phyloP scores from a whole-genome alignment of 2,113 vertebrate species.

The Misgurnus anguillicaudatus region DNA sequence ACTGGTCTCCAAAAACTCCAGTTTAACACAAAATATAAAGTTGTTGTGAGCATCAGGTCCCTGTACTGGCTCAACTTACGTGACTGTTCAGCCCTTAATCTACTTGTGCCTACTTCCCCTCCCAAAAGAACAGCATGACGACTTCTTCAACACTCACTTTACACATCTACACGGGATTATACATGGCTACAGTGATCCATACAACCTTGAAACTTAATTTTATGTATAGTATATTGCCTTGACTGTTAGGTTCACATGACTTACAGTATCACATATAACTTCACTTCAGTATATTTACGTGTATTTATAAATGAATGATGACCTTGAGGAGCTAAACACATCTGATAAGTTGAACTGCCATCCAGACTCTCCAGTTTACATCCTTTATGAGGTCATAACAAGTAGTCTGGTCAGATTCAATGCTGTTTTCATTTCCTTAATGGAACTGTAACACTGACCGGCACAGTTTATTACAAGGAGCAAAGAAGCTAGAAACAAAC shows the following conservation, averaged over 20 bases:
- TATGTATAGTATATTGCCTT: neutral
- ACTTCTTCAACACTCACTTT: conserved; percentile 23
- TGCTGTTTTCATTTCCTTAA: conserved; percentile 66
- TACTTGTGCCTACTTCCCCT: conserved; percentile 16
- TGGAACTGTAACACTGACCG: conserved; percentile 56
- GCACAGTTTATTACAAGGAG: conserved; percentile 53
- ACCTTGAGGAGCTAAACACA: neutral
- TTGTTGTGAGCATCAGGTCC: neutral
- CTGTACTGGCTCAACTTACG: neutral
- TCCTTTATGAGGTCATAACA: conserved; percentile 62
- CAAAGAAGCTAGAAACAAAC: neutral
- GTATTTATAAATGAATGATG: no score
- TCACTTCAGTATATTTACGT: neutral
- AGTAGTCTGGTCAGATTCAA: conserved; percentile 52
- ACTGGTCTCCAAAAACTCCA: no score
- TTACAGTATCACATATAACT: no score
- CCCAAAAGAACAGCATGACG: conserved; percentile 35
- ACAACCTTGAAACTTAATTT: neutral
- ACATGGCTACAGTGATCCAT: neutral
- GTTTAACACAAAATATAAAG: neutral
- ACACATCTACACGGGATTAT: conserved; percentile 19
- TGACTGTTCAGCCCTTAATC: conserved; percentile 7
- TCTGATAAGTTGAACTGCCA: conserved; percentile 36
- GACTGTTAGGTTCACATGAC: neutral
- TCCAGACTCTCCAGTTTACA: conserved; percentile 18